Base-by-base conservation (phyloP, 2,888 invertebrate genomes). In the Tribolium freemani region DNA sequence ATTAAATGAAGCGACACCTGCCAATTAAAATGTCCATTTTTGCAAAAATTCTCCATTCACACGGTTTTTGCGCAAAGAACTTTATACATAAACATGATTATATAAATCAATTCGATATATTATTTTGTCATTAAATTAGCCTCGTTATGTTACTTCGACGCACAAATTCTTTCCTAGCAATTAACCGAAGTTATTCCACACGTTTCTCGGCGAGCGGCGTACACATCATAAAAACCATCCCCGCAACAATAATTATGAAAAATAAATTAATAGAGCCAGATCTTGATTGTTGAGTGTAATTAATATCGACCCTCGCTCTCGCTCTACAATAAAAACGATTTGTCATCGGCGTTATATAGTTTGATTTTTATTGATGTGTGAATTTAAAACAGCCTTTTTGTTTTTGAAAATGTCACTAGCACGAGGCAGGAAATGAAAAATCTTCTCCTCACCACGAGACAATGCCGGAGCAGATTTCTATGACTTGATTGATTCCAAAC, bases 81-180 rank as follows among this genome's bases (percentile, higher is more conserved):
- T 53, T 45, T 2, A 53, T 64, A 45, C 64, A 64, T 64, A 64
- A 51, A 64, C 64, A 64, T 64, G 51, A 54, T 45, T 45, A 57
- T 46, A 67, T 67, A 67, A 67, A 67, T 67, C 67, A 67, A 48
- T 67, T 50, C 16, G 46, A 67, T 67, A 57, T 46, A 57, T 67
- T 67, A 67, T 57, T 67, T 67, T 57, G 67, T 67, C 67, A 57
- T 67, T 45, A 67, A 67, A 67, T 67, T 67, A 67, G 67, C 57
- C 67, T 67, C 67, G 57, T 67, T 67, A 46, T 26, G n/a, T 64
- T 51, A 64, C 13, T 53, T n/a, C 30, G 51, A 56, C 30, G 67
- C 31, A 48, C 21, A 63, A 70, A 70, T 70, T 70, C 69, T 60
- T 53, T 54, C 45, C 6, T 16, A 31, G 46, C 50, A 70, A 70